Evolutionary conservation across 2,888 invertebrate genomes (phyloP), one percentile per base, ranked within the genome.

Genomic region (Caenorhabditis sp.): DNA sequence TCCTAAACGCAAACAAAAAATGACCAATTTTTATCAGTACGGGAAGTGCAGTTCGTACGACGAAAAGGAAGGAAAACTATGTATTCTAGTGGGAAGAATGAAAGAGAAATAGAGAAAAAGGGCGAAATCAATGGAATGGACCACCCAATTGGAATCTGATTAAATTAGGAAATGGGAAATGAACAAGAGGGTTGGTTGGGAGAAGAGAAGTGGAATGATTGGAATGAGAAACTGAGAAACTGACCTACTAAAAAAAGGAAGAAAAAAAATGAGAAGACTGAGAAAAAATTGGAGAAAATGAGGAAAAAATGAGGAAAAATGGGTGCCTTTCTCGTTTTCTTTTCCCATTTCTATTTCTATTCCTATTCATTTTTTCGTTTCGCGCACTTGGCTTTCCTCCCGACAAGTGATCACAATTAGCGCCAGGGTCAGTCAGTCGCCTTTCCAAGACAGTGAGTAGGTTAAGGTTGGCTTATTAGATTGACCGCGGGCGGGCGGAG

Each of bases 401-500:
- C 40, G 2, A 2, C 3, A 47, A 47, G 47, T 47, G 47, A 47
- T 47, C 47, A 47, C 47, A 47, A 47, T 47, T 47, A 47, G 47
- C 47, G 47, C 47, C 47, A 47, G 47, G 47, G 47, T 47, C 51
- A 51, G 18, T 51, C 24, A 22, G 5, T 32, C 32, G n/a, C n/a
- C n/a, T n/a, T n/a, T n/a, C n/a, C n/a, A n/a, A 53, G 53, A 18
- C 50, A 51, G 2, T 4, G 50, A 22, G 55, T 32, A 55, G 32
- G 51, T n/a, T n/a, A n/a, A 50, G 24, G 44, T 47, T 50, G 64
- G 64, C 76, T 67, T 76, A 76, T 61, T 76, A 76, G 76, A 67
- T 76, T 67, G 61, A 68, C 76, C 61, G 72, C 58, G 32, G 32
- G 9, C 32, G 32, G 32, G 32, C 9, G 9, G 32, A 32, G 4